Evolutionary conservation across 92 coral and sea anemone species (phyloP).

Genomic region (Bergia sp.): DNA sequence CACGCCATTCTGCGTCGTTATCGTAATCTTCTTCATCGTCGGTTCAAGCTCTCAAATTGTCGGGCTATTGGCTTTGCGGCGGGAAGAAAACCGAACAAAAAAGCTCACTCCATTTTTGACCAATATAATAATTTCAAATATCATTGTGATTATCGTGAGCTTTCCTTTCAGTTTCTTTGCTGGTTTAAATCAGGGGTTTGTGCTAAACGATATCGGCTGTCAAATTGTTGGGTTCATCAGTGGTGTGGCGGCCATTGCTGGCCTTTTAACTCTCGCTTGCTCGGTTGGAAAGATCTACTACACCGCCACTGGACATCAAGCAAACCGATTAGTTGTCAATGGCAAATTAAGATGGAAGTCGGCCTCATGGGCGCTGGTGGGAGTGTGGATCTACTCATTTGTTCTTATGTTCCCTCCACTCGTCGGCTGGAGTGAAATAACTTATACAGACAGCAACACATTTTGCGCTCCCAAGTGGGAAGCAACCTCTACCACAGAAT

Average conservation of each 20-base stretch:
- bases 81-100: slow-evolving; percentile 14
- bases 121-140: background rate
- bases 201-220: background rate
- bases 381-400: slow-evolving; percentile 23
- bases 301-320: slow-evolving; percentile 16
- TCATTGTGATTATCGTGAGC: background rate
- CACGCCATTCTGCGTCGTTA: background rate
- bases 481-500: background rate
- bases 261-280: background rate
- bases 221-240: background rate
- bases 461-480: slow-evolving; percentile 24
- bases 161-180: slow-evolving; percentile 18
- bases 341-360: background rate
- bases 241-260: slow-evolving; percentile 1
- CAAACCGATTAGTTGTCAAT: background rate
- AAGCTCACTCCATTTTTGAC: slow-evolving; percentile 7
- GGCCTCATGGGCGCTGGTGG: background rate
- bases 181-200: background rate
- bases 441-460: background rate
- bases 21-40: background rate
- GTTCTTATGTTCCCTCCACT: slow-evolving; percentile 1
- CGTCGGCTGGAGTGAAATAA: slow-evolving; percentile 17
- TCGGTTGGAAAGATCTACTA: background rate
- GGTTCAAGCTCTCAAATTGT: slow-evolving; percentile 3
- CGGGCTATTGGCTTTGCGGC: slow-evolving; percentile 7